These are phyloP conservation scores for Drosophila repleta DNA, from an alignment of 1,140 invertebrate species.

Conservation along the genomic window DNA sequence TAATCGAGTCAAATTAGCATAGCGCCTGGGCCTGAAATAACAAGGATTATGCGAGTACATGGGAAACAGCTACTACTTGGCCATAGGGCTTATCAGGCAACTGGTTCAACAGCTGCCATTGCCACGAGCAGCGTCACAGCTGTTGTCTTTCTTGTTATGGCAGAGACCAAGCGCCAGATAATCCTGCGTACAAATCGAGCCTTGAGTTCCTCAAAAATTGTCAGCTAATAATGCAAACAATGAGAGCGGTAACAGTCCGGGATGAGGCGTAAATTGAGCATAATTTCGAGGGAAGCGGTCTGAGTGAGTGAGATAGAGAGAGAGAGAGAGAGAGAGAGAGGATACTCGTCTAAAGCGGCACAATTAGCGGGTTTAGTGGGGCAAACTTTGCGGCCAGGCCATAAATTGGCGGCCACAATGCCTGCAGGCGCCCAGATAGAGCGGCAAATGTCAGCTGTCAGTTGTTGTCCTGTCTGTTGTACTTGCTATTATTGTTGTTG, in stretches of 20 bases:
- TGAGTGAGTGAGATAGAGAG: too few relatives aligned
- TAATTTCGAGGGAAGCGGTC: slow-evolving; percentile 43
- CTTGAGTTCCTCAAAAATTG: slow-evolving; percentile 61
- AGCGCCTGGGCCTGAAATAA: slow-evolving; percentile 57
- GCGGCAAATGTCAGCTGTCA: slow-evolving; percentile 69
- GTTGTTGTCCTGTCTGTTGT: slow-evolving; percentile 37
- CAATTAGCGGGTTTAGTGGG: slow-evolving; percentile 76
- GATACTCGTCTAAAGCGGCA: slow-evolving; percentile 62
- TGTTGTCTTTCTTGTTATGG: slow-evolving; percentile 32
- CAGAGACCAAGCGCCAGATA: slow-evolving; percentile 65
- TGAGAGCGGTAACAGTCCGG: slow-evolving; percentile 46
- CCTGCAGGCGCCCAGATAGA: slow-evolving; percentile 65
- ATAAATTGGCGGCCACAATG: slow-evolving; percentile 68
- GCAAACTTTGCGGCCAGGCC: slow-evolving; percentile 26
- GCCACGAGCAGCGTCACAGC: neutral
- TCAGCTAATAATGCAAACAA: slow-evolving; percentile 80
- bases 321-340: neutral
- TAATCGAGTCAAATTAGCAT: slow-evolving; percentile 3
- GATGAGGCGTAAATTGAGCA: slow-evolving; percentile 61
- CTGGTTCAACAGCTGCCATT: slow-evolving; percentile 18
- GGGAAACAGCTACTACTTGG: slow-evolving; percentile 59
- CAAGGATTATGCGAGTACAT: slow-evolving; percentile 51
- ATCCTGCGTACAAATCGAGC: slow-evolving; percentile 53
- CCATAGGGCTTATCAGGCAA: slow-evolving; percentile 48
- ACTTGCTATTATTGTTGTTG: neutral